Conservation (phyloP, 2,113 vertebrate species). For the Hydrolagus affinis region DNA sequence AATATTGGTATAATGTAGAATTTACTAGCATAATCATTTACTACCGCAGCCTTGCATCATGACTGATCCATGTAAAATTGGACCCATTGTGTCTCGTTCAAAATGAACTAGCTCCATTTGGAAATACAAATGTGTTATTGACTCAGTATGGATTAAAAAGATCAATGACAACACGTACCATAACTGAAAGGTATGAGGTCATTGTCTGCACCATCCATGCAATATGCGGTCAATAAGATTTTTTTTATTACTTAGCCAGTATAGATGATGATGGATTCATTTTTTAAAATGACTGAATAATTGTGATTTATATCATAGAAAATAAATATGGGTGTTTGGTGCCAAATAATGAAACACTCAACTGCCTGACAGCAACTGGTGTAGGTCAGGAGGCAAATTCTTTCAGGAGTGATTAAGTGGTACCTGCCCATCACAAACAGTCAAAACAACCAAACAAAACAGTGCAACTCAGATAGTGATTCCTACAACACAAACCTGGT, state of each 20-base stretch:
- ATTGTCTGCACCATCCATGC: not conserved
- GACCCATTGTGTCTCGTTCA: not conserved
- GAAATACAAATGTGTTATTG: not conserved
- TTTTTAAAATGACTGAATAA: not conserved
- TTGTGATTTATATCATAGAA: not conserved
- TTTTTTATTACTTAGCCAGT: not conserved
- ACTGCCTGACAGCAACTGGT: not conserved
- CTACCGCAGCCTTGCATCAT: not conserved
- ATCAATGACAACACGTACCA: not conserved
- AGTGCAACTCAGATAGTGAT: too few relatives aligned
- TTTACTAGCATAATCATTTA: too few relatives aligned
- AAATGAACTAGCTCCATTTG: not conserved
- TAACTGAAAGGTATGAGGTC: conserved; percentile 12
- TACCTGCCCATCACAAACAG: too few relatives aligned
- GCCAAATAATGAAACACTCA: too few relatives aligned
- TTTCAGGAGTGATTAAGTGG: too few relatives aligned
- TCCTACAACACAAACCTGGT: too few relatives aligned
- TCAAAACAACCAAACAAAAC: too few relatives aligned
- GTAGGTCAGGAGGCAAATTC: too few relatives aligned
- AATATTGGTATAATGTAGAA: too few relatives aligned
- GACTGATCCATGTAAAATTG: not conserved
- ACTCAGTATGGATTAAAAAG: not conserved
- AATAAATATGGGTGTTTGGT: not conserved
- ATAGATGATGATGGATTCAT: conserved; percentile 6
- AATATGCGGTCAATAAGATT: not conserved